Evolutionary conservation across 2,888 invertebrate genomes (phyloP).

Genomic region (Spicauda simplicius): DNA sequence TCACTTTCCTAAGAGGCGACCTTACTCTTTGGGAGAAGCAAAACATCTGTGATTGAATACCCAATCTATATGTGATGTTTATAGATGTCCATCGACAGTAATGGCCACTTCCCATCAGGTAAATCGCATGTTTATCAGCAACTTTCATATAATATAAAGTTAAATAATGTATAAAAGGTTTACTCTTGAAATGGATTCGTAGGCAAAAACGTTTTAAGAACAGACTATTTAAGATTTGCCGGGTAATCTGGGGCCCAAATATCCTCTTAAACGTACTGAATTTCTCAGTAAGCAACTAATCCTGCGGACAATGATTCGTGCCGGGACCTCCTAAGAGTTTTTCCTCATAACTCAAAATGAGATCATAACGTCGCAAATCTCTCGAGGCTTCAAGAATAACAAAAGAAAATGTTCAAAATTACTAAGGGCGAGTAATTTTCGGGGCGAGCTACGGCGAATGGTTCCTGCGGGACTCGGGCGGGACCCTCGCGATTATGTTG

Average conservation of each 20-base stretch:
- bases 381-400: slow-evolving; percentile 79
- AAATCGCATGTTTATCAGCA: no score
- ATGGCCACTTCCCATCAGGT: no score
- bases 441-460: slow-evolving; percentile 75
- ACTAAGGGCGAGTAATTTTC: slow-evolving; percentile 81
- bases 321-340: slow-evolving; percentile 77
- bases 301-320: slow-evolving; percentile 74
- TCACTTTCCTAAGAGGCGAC: no score
- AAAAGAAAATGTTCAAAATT: slow-evolving; percentile 82
- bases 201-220: no score
- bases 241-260: slow-evolving; percentile 11
- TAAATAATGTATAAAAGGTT: no score
- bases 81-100: no score
- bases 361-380: slow-evolving; percentile 82
- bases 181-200: no score
- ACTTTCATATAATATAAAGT: no score
- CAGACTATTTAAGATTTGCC: neutral
- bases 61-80: no score
- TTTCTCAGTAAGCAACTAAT: slow-evolving; percentile 69
- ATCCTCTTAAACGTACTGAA: slow-evolving; percentile 40
- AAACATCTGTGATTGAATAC: no score
- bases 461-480: slow-evolving; percentile 70
- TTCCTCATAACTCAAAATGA: slow-evolving; percentile 83
- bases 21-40: no score
- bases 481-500: slow-evolving; percentile 78